Percentiles rank a stretch among this genome's conserved stretches.
These are phyloP conservation scores for Marronus borbonicus DNA, from an alignment of 2,888 invertebrate species.

Conservation along the genomic window DNA sequence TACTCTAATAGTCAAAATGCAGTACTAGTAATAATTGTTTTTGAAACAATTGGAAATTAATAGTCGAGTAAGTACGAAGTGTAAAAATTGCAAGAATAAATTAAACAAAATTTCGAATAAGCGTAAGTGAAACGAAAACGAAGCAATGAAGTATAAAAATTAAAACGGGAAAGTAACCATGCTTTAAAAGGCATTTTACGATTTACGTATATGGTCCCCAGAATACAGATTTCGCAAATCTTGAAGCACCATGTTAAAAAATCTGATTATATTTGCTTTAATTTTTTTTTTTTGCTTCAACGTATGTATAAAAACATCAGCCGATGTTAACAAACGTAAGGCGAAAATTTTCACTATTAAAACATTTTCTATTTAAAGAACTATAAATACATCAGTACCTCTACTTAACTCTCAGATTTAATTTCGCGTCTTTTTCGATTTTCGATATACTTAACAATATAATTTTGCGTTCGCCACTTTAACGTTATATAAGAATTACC, in stretches of 20 bases:
- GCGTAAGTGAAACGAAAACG: background rate
- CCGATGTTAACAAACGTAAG: conserved; percentile 21
- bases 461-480: conserved; percentile 40
- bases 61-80: conserved; percentile 43
- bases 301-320: conserved; percentile 34
- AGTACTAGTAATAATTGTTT: conserved; percentile 44
- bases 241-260: conserved; percentile 56
- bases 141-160: background rate
- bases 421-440: conserved; percentile 44
- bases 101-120: conserved; percentile 50
- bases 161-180: conserved; percentile 25
- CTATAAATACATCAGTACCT: conserved; percentile 52
- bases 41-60: conserved; percentile 47
- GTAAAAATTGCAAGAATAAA: conserved; percentile 47
- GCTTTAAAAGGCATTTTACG: conserved; percentile 54
- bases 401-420: conserved; percentile 51
- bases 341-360: conserved; percentile 9
- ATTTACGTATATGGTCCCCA: conserved; percentile 57
- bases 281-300: conserved; percentile 33
- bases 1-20: conserved; percentile 49
- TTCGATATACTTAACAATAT: conserved; percentile 26
- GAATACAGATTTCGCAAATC: conserved; percentile 54
- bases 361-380: conserved; percentile 26
- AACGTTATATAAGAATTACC: conserved; percentile 2
- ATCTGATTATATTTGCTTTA: conserved; percentile 53